Evolutionary conservation across 1,140 invertebrate genomes (phyloP), one percentile per base, ranked within the genome.

Genomic region (Drosophila punjabiensis): DNA sequence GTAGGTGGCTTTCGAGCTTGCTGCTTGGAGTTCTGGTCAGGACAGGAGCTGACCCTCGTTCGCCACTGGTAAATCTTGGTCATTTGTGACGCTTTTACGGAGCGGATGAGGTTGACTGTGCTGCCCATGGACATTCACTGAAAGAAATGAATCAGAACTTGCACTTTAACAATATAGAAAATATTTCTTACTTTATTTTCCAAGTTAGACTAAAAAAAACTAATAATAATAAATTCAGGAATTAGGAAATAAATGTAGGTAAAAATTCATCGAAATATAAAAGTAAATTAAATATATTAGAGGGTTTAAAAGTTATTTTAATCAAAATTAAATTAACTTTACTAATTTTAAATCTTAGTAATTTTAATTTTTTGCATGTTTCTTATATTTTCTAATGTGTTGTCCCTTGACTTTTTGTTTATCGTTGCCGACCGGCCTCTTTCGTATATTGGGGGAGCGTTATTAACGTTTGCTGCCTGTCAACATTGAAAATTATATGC

Each of bases 391-490:
- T 43, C 8, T 4, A 18, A n/a, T 32, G 63, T 67, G 35, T 43
- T 53, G 11, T 37, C 20, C 32, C n/a, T 20, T 41, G 32, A 59
- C 60, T 70, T 78, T 81, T 87, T 79, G 59, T 81, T 55, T 64
- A 59, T 75, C 55, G 74, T 52, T 62, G 48, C 58, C 53, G 33
- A 65, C n/a, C 14, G 48, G 33, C 81, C 82, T 85, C 85, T 89
- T 90, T 85, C 86, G 79, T 90, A 62, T 81, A 82, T 90, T 16
- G 53, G 53, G 65, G 79, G 82, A 66, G 76, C 86, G 86, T 90
- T 89, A 90, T 90, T 90, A 90, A 90, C 86, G 79, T 90, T 86
- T 86, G 87, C 79, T 86, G 82, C 62, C 82, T 90, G 86, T 86
- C 86, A 82, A 86, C 82, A 90, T 71, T 86, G 82, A 76, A 86